Evolutionary conservation across 1,140 invertebrate species (phyloP).

Genomic region (Bilobella aurantiaca): DNA sequence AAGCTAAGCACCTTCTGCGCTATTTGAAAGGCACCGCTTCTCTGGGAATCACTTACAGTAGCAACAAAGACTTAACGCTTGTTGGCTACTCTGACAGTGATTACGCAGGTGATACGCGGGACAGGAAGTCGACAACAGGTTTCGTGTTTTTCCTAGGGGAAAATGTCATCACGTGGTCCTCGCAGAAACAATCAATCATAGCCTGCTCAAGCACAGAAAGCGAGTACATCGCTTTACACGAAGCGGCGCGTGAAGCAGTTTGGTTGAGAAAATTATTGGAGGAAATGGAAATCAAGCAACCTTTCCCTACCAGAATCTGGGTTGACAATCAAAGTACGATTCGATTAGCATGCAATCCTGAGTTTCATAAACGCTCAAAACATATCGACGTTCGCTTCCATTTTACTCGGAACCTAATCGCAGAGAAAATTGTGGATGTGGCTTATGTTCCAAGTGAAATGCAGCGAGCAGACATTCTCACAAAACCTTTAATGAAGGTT

Average conservation of each 20-base stretch:
- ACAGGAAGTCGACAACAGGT: constrained; percentile 30
- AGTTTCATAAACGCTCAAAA: constrained; percentile 34
- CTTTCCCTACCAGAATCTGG: not conserved
- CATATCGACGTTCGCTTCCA: constrained; percentile 33
- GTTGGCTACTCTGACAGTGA: constrained; percentile 22
- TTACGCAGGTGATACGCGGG: constrained; percentile 29
- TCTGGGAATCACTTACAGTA: constrained; percentile 9
- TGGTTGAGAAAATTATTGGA: constrained; percentile 35
- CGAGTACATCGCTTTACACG: constrained; percentile 37
- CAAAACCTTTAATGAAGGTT: constrained; percentile 5
- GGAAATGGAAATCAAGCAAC: constrained; percentile 23
- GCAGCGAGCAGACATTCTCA: constrained; percentile 13
- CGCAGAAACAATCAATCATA: constrained; percentile 37
- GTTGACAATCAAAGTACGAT: constrained; percentile 36
- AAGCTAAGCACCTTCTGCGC: constrained; percentile 28
- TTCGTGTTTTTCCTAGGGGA: constrained; percentile 22
- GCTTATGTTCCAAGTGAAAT: not conserved
- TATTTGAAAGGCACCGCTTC: constrained; percentile 32
- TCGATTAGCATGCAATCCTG: constrained; percentile 32
- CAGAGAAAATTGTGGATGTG: not conserved
- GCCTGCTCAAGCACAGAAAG: constrained; percentile 40
- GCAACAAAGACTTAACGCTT: constrained; percentile 8
- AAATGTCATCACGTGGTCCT: constrained; percentile 36
- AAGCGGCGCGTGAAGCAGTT: constrained; percentile 34
- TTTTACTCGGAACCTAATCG: not conserved